A percentile compares a stretch with the other conserved stretches of the same genome.
These are phyloP conservation scores for Papilio polyxenes DNA, from an alignment of 1,140 invertebrate genomes.

Conservation along the genomic window DNA sequence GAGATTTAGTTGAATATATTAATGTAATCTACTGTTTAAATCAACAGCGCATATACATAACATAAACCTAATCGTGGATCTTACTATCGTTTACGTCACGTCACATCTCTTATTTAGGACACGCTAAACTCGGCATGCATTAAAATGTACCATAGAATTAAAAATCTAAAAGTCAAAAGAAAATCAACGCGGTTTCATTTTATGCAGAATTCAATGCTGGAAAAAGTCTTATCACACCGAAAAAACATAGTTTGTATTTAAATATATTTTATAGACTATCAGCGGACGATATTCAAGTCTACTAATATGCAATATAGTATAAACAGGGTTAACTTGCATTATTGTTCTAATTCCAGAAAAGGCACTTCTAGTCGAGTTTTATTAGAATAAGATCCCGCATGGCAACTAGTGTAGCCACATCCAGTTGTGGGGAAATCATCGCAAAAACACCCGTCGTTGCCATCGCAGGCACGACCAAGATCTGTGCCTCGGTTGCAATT, in stretches of 20 bases:
- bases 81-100: neutral
- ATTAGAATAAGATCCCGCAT: neutral
- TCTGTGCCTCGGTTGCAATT: neutral
- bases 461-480: neutral
- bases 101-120: neutral
- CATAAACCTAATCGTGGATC: neutral
- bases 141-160: neutral
- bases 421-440: constrained; percentile 6
- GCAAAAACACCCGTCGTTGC: neutral
- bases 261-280: neutral
- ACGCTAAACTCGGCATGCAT: neutral
- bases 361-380: neutral
- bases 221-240: neutral
- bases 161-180: neutral
- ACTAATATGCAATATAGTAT: neutral
- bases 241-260: no score
- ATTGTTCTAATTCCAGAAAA: constrained; percentile 19
- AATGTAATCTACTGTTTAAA: neutral
- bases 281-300: neutral
- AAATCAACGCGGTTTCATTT: neutral
- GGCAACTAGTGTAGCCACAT: neutral
- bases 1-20: neutral
- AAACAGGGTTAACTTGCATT: neutral
- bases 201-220: neutral
- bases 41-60: neutral